Conservation (phyloP, 1,140 invertebrate species). For the Zeugodacus cucurbitae region DNA sequence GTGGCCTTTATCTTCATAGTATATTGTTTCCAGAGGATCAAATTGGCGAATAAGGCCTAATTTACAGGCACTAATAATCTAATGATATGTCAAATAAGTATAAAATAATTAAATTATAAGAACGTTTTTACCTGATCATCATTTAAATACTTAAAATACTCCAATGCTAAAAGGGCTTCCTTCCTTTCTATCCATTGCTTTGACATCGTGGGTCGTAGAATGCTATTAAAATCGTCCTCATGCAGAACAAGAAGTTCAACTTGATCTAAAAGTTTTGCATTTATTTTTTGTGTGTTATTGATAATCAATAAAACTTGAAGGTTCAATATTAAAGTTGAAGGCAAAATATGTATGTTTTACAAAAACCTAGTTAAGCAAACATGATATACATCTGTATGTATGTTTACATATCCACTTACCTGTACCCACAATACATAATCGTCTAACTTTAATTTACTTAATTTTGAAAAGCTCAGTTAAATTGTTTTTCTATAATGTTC, state of each 20-base stretch:
- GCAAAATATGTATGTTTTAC: neutral
- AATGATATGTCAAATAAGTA: neutral
- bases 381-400: neutral
- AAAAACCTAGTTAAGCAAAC: neutral
- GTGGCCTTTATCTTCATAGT: slow-evolving; percentile 52
- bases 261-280: slow-evolving; percentile 47
- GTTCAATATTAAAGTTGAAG: neutral
- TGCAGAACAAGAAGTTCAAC: slow-evolving; percentile 55
- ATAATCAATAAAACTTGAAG: neutral
- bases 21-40: slow-evolving; percentile 57
- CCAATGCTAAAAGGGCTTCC: slow-evolving; percentile 54
- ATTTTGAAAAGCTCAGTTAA: too few relatives aligned
- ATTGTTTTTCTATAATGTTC: too few relatives aligned
- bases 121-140: slow-evolving; percentile 50
- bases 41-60: slow-evolving; percentile 52
- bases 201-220: slow-evolving; percentile 52
- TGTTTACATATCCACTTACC: neutral
- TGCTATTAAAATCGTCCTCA: slow-evolving; percentile 50
- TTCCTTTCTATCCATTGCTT: slow-evolving; percentile 57
- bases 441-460: too few relatives aligned
- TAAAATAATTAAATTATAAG: neutral
- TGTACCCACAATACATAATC: too few relatives aligned
- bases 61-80: slow-evolving; percentile 56
- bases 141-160: slow-evolving; percentile 57
- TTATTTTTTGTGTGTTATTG: neutral